Evolutionary conservation across 2,888 invertebrate genomes (phyloP).

Genomic region (Theretra japonica): DNA sequence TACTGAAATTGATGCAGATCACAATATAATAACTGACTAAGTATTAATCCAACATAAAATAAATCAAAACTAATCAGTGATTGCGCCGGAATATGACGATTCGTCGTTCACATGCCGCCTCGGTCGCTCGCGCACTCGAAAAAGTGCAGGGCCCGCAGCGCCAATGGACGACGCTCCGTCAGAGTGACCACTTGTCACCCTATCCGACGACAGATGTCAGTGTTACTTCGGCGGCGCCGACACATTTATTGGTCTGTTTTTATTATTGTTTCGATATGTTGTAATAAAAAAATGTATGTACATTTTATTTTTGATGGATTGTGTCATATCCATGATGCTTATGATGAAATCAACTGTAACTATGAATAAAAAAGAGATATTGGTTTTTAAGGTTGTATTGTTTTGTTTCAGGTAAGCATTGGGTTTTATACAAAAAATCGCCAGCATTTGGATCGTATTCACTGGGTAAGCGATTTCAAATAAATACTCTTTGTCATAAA

Average conservation of each 20-base stretch:
- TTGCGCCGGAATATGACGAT: no score
- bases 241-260: neutral
- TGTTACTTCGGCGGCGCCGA: no score
- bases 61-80: no score
- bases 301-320: neutral
- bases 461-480: neutral
- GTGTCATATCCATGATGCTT: neutral
- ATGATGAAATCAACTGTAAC: neutral
- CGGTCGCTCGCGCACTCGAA: no score
- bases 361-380: neutral
- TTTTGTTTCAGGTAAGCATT: constrained; percentile 20
- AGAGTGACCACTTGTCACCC: no score
- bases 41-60: no score
- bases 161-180: no score
- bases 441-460: neutral
- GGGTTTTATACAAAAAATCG: neutral
- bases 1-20: no score
- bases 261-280: neutral
- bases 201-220: no score
- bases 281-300: neutral
- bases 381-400: neutral
- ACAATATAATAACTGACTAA: no score
- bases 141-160: no score
- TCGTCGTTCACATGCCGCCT: no score
- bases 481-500: neutral